A percentile compares a stretch with the other conserved stretches of the same genome.
These are phyloP conservation scores for Nemapogon koenigi DNA, from an alignment of 2,888 invertebrate genomes.

Conservation along the genomic window DNA sequence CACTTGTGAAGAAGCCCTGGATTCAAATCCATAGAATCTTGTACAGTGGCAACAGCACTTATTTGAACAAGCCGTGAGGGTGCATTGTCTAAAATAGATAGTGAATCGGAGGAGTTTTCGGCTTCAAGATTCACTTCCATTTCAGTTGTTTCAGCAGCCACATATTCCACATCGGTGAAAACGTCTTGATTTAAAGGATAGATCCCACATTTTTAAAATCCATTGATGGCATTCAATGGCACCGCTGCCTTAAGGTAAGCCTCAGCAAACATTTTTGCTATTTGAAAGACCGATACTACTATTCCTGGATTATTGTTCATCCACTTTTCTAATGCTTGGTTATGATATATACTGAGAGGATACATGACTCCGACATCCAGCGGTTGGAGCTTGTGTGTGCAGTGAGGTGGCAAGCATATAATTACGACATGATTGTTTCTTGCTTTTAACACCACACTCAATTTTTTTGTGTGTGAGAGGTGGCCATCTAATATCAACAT, in stretches of 20 bases:
- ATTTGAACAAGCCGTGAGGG: no score
- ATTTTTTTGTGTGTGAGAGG: slow-evolving; percentile 26
- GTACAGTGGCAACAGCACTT: no score
- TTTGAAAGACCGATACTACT: slow-evolving; percentile 13
- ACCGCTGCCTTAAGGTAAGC: slow-evolving; percentile 15
- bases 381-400: slow-evolving; percentile 22
- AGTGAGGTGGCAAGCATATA: slow-evolving; percentile 26
- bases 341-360: slow-evolving; percentile 17
- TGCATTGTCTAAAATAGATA: no score
- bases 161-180: slow-evolving; percentile 13
- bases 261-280: slow-evolving; percentile 13
- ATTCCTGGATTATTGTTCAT: slow-evolving; percentile 16
- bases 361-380: slow-evolving; percentile 19
- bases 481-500: slow-evolving; percentile 30
- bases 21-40: no score
- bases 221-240: slow-evolving; percentile 3
- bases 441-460: slow-evolving; percentile 21
- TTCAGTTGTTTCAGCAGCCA: slow-evolving; percentile 14
- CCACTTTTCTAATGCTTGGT: slow-evolving; percentile 16
- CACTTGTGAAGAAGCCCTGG: no score
- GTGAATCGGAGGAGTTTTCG: no score
- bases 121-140: slow-evolving; percentile 10
- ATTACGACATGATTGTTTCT: slow-evolving; percentile 22
- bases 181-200: slow-evolving; percentile 3
- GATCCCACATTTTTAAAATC: slow-evolving; percentile 4